Conservation (phyloP, 2,888 invertebrate species). For the Encarsia formosa region DNA sequence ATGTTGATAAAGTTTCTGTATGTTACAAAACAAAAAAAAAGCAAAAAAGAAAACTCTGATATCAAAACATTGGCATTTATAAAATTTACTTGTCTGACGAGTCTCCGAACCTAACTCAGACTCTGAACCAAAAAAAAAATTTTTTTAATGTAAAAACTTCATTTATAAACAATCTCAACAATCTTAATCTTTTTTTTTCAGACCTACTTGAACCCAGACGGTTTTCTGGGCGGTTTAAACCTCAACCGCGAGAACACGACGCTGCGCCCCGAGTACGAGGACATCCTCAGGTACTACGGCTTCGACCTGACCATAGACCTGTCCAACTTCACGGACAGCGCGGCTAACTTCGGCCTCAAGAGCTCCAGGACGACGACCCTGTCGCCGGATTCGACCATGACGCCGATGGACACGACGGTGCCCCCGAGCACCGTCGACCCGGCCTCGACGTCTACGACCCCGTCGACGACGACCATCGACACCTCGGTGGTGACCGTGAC, state of each 20-base stretch:
- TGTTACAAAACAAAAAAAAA: too few relatives aligned
- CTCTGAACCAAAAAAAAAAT: background rate
- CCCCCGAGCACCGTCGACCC: background rate
- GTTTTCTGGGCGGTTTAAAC: slow-evolving; percentile 75
- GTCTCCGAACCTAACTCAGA: too few relatives aligned
- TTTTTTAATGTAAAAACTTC: background rate
- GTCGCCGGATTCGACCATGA: background rate
- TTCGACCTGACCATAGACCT: slow-evolving; percentile 61
- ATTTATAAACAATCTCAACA: too few relatives aligned
- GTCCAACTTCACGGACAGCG: slow-evolving; percentile 20
- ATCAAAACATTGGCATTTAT: too few relatives aligned
- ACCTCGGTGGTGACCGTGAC: slow-evolving; percentile 24
- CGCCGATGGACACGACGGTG: background rate
- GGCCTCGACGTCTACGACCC: background rate
- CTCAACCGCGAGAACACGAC: slow-evolving; percentile 75
- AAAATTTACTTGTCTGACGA: too few relatives aligned
- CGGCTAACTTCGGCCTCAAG: slow-evolving; percentile 14
- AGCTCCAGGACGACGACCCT: slow-evolving; percentile 34
- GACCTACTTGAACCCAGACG: slow-evolving; percentile 82
- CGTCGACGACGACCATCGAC: slow-evolving; percentile 7
- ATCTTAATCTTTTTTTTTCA: too few relatives aligned
- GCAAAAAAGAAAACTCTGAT: too few relatives aligned
- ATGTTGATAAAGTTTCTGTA: too few relatives aligned
- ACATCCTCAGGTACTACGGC: slow-evolving; percentile 73
- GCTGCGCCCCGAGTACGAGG: slow-evolving; percentile 69